These are phyloP conservation scores for Microtus montanus DNA, from an alignment of 2,113 vertebrate species.

Conservation along the genomic window DNA sequence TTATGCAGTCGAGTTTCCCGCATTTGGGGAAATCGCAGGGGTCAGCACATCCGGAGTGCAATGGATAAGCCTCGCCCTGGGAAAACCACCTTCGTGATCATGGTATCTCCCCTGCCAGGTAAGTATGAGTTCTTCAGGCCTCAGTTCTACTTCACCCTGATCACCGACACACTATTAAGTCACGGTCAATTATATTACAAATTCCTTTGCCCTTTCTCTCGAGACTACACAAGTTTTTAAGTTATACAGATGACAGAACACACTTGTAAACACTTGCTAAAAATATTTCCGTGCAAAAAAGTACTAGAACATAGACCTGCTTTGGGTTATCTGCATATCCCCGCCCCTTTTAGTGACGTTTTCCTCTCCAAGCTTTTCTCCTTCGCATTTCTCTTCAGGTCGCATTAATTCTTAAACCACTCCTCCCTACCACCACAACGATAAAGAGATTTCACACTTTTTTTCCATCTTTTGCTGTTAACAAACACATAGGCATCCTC, in stretches of 20 bases:
- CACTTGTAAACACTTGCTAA: neutral
- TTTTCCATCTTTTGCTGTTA: neutral
- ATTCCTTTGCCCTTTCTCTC: rapidly evolving
- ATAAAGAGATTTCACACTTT: neutral
- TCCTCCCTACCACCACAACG: neutral
- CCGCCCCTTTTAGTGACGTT: constrained; percentile 26
- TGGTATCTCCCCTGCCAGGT: too few relatives aligned
- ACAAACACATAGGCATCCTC: too few relatives aligned
- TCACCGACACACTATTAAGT: too few relatives aligned
- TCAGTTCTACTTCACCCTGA: too few relatives aligned
- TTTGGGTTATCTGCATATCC: constrained; percentile 51
- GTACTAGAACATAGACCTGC: rapidly evolving
- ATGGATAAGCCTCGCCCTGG: too few relatives aligned
- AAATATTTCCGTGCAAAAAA: neutral
- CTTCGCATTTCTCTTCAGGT: neutral
- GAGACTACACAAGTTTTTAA: neutral
- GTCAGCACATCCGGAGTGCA: neutral
- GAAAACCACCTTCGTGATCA: too few relatives aligned
- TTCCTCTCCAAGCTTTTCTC: neutral
- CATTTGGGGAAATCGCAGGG: neutral
- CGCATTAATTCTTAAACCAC: neutral
- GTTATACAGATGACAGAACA: neutral
- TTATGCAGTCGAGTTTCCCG: neutral
- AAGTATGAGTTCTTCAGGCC: too few relatives aligned
- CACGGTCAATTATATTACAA: neutral